Evolutionary conservation across 2,888 invertebrate species (phyloP).

Genomic region (Monochamus alternatus): DNA sequence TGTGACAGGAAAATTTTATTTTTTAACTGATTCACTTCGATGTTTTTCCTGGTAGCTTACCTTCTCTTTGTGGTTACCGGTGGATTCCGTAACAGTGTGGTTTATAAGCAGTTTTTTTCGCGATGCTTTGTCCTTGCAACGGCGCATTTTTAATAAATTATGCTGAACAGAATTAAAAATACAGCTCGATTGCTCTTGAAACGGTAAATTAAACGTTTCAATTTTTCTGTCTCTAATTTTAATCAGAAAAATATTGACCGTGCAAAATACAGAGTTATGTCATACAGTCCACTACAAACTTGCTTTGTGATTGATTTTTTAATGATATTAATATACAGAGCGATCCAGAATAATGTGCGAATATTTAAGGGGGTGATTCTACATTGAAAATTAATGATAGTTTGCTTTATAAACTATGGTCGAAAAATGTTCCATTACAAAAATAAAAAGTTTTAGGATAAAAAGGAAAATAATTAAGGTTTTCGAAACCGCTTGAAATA

Average conservation of each 20-base stretch:
- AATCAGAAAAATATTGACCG: background rate
- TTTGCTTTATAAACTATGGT: too few relatives aligned
- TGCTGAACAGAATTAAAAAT: background rate
- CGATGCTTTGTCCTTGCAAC: constrained; percentile 2
- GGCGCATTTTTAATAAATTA: background rate
- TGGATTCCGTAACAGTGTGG: constrained; percentile 20
- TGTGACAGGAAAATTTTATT: constrained; percentile 1
- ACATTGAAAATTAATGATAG: too few relatives aligned
- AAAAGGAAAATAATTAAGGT: too few relatives aligned
- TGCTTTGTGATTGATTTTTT: too few relatives aligned
- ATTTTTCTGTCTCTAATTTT: background rate
- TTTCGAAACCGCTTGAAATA: too few relatives aligned
- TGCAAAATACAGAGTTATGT: background rate
- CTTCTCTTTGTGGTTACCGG: constrained; percentile 25
- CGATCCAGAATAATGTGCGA: too few relatives aligned
- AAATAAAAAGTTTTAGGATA: too few relatives aligned
- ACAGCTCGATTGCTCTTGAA: background rate
- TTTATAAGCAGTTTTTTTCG: constrained; percentile 8
- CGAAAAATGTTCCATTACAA: too few relatives aligned
- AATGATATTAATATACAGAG: too few relatives aligned
- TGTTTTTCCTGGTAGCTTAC: constrained; percentile 13
- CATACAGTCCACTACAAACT: background rate
- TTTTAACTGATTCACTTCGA: constrained; percentile 3
- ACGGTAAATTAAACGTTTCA: background rate
- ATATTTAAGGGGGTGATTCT: too few relatives aligned